A percentile compares a stretch with the other conserved stretches of the same genome.
phyloP scores from a whole-genome alignment of 2,888 invertebrate species.

The Ichneumoninae sp. region DNA sequence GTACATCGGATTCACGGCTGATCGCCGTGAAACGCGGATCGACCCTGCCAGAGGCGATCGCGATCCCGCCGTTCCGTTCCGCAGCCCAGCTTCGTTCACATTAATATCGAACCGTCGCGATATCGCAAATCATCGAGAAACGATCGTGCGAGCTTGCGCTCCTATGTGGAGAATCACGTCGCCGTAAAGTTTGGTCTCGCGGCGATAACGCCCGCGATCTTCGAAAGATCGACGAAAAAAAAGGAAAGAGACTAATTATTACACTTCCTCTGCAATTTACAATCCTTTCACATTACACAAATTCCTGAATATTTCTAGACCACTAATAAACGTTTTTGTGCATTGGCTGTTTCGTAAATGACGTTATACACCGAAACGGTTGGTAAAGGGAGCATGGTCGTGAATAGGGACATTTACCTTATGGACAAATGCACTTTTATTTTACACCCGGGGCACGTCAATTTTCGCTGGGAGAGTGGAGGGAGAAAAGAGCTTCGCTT shows the following conservation, averaged over 20 bases:
- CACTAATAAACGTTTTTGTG: too few relatives aligned
- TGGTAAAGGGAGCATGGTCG: too few relatives aligned
- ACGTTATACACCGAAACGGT: too few relatives aligned
- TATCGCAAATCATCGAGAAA: constrained; percentile 38
- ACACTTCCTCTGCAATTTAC: too few relatives aligned
- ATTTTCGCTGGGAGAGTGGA: neutral
- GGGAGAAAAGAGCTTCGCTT: neutral
- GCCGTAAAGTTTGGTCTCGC: constrained; percentile 44
- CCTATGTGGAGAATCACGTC: constrained; percentile 48
- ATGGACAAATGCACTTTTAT: constrained; percentile 58
- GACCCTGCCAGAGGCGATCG: neutral
- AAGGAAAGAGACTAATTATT: neutral
- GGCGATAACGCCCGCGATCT: neutral
- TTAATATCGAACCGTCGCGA: constrained; percentile 22
- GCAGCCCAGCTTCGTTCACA: constrained; percentile 40
- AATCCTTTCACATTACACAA: too few relatives aligned
- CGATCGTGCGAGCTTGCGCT: constrained; percentile 49
- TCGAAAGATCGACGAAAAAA: constrained; percentile 2
- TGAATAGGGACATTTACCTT: too few relatives aligned
- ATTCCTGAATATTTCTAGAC: too few relatives aligned
- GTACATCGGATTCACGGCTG: constrained; percentile 16
- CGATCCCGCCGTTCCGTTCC: constrained; percentile 9
- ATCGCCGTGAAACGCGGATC: constrained; percentile 26
- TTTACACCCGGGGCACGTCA: constrained; percentile 55
- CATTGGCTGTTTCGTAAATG: too few relatives aligned